Evolutionary conservation across 2,888 invertebrate species (phyloP), one percentile per base, ranked within the genome.

Genomic region (Apamea sordens): DNA sequence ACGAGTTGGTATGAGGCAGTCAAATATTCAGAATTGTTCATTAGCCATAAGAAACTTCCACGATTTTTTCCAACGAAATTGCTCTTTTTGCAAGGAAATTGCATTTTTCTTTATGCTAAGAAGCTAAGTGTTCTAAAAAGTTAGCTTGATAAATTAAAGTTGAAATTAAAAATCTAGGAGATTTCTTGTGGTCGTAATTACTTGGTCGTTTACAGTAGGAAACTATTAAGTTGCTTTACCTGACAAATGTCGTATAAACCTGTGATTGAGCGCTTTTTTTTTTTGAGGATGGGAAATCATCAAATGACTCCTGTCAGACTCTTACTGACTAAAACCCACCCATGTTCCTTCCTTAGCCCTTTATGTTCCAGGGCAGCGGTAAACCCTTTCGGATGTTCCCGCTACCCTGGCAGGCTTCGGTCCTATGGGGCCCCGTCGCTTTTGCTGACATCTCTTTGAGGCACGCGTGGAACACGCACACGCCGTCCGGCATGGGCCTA

Each of bases 141-240:
- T 71, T 61, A 44, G 59, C 53, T 61, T 53, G 28, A 83, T 53
- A 73, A 77, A 77, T 32, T 72, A 32, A 83, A 47, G 15, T 47
- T 61, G n/a, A 83, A 73, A 73, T 73, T 15, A 53, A 50, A 15
- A 61, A 68, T 61, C 24, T 36, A 15, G 24, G 18, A 71, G 44
- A 53, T 64, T 69, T 83, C 18, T 77, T 36, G 15, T 67, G 50
- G 24, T 41, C 41, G 59, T 70, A 59, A 82, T 53, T 36, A 53
- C 36, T 56, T 64, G 28, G 63, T 64, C 7, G 28, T n/a, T 82
- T 50, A 56, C 63, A 24, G 44, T 18, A 44, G 21, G 8, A 61
- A 61, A 53, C 15, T 61, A 44, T n/a, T 47, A 13, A 41, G n/a
- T 36, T n/a, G 32, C 32, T 41, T 41, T 24, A n/a, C 0, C 13